phyloP scores from a whole-genome alignment of 2,888 invertebrate species.

The Rhagium mordax region DNA sequence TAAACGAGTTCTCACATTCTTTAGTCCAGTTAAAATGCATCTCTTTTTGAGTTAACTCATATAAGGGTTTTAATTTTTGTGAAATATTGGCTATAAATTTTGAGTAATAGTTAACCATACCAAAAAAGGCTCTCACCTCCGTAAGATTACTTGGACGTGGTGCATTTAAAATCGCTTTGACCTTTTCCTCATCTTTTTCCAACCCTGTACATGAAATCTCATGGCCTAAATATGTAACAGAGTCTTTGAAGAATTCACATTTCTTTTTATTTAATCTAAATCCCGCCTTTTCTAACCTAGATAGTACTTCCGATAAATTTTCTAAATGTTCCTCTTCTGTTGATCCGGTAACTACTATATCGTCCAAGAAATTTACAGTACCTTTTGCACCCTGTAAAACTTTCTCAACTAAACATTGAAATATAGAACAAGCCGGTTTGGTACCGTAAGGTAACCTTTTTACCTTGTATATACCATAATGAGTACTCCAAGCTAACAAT shows the following conservation, averaged over 20 bases:
- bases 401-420: conserved; percentile 2
- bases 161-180: conserved; percentile 51
- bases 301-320: conserved; percentile 27
- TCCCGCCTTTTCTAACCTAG: conserved; percentile 41
- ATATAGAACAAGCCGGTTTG: conserved; percentile 59
- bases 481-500: conserved; percentile 56
- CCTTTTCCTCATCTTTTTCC: conserved; percentile 17
- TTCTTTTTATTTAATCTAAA: conserved; percentile 57
- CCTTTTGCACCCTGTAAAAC: conserved; percentile 6
- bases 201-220: conserved; percentile 19
- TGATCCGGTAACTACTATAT: conserved; percentile 56
- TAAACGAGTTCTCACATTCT: conserved; percentile 58
- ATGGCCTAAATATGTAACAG: conserved; percentile 50
- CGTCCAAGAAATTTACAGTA: conserved; percentile 56
- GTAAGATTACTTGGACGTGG: not conserved
- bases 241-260: conserved; percentile 53
- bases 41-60: conserved; percentile 41
- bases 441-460: conserved; percentile 62
- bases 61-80: conserved; percentile 56
- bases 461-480: conserved; percentile 25
- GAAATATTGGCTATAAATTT: conserved; percentile 61
- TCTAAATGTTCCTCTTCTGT: conserved; percentile 47
- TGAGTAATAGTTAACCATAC: conserved; percentile 64
- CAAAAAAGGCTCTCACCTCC: conserved; percentile 57
- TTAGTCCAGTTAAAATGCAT: conserved; percentile 56